Percentiles rank a stretch among this genome's conserved stretches.
phyloP scores from a whole-genome alignment of 2,113 vertebrate genomes.

The Zosterops borbonicus region DNA sequence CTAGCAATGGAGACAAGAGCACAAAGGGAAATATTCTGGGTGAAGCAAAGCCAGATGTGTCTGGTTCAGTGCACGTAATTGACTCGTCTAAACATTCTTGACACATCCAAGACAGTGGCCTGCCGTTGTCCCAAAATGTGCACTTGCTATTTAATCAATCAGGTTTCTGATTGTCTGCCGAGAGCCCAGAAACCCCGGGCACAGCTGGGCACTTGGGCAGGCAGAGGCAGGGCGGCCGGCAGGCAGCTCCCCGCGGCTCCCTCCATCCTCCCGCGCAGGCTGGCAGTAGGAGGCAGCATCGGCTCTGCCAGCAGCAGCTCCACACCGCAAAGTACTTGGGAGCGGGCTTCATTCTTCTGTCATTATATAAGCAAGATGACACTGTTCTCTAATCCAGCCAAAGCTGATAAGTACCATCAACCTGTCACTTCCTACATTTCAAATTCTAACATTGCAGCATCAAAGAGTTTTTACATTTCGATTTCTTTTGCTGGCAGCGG shows the following conservation, averaged over 20 bases:
- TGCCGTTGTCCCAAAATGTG: neutral
- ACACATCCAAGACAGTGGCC: neutral
- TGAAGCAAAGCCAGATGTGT: neutral
- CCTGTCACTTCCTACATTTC: slow-evolving; percentile 89
- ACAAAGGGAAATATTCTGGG: neutral
- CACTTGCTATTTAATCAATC: neutral
- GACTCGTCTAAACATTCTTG: neutral
- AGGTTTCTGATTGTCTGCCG: neutral
- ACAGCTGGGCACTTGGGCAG: neutral
- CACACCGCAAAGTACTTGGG: slow-evolving; percentile 69
- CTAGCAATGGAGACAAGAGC: neutral
- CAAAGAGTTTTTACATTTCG: slow-evolving; percentile 89
- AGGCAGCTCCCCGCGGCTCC: neutral
- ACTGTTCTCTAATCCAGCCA: slow-evolving; percentile 87
- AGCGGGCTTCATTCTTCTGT: slow-evolving; percentile 81
- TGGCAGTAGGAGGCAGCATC: slow-evolving; percentile 78
- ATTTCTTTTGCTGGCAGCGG: slow-evolving; percentile 86
- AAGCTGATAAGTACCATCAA: slow-evolving; percentile 90
- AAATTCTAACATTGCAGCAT: slow-evolving; percentile 86
- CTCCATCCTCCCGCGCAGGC: neutral
- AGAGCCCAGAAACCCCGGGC: neutral
- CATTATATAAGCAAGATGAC: slow-evolving; percentile 86
- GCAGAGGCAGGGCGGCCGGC: neutral
- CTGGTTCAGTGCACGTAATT: neutral
- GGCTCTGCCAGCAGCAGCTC: slow-evolving; percentile 59